These are phyloP conservation scores for Aphelinus certus DNA, from an alignment of 1,140 invertebrate genomes.

Conservation along the genomic window DNA sequence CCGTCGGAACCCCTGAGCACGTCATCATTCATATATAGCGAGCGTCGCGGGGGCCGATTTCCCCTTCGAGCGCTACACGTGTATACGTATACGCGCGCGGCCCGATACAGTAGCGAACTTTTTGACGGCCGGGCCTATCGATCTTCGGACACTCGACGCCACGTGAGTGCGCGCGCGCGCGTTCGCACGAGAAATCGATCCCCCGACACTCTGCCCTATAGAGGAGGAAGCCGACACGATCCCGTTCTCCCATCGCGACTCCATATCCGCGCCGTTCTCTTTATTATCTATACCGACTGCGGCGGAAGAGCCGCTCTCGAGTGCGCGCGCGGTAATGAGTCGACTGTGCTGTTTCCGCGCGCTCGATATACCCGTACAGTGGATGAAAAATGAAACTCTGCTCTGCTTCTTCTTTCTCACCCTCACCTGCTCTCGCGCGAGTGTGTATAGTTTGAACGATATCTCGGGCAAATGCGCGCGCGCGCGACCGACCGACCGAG, in stretches of 20 bases:
- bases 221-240: too few relatives aligned
- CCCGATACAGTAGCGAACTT: neutral
- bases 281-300: slow-evolving; percentile 25
- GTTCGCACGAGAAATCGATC: slow-evolving; percentile 24
- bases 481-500: neutral
- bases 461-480: slow-evolving; percentile 14
- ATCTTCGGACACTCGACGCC: slow-evolving; percentile 9
- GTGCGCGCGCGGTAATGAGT: slow-evolving; percentile 3
- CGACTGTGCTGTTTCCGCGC: slow-evolving; percentile 6
- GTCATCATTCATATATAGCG: too few relatives aligned
- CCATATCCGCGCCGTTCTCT: slow-evolving; percentile 13
- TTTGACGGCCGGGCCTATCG: slow-evolving; percentile 1
- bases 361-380: neutral
- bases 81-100: neutral
- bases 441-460: neutral
- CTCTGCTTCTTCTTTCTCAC: neutral
- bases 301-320: neutral
- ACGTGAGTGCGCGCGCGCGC: neutral
- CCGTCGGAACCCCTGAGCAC: too few relatives aligned
- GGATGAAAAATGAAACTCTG: slow-evolving; percentile 3
- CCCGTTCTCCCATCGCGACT: too few relatives aligned
- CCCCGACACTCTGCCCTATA: neutral
- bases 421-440: neutral
- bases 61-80: neutral
- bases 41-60: too few relatives aligned